Base-by-base conservation (phyloP, 1,140 invertebrate species). In the Brachionus rubens region DNA sequence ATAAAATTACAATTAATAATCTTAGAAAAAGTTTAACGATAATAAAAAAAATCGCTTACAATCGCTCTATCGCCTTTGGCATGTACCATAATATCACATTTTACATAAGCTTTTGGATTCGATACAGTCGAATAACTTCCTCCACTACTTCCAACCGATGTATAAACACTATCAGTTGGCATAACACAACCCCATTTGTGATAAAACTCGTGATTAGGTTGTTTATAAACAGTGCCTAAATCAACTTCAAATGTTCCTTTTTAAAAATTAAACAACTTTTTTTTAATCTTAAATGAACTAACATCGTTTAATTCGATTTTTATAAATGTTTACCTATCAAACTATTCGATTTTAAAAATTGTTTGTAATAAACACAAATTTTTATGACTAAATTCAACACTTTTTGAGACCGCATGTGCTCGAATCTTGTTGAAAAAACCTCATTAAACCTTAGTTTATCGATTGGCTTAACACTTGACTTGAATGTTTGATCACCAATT, bases 191-290 rank as follows among this genome's bases (percentile, higher is more conserved):
- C 68, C 68, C 68, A 72, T 52, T 72, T 72, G 26, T 72, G 68
- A 50, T 36, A 72, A 7, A 24, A 72, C 30, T 72, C 68, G 30
- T 72, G 68, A 36, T 72, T 48, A 21, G 46, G 26, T 40, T 72
- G 68, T 33, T 41, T 48, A 72, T 72, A 72, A 33, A 72, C 40
- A 6, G 68, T 72, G 2, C 68, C 68, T 24, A 72, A 36, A 54
- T 72, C 68, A 24, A 72, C 24, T 50, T 72, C 68, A 72, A 72
- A 72, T 72, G 48, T 72, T 19, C 68, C 68, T 72, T 50, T 50
- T 26, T 19, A 5, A 4, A 5, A 5, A 50, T 50, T 19, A 50
- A n/a, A 14, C 30, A 14, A 65, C n/a, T n/a, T n/a, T n/a, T n/a
- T n/a, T n/a, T n/a, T n/a, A n/a, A n/a, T n/a, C n/a, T n/a, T n/a